phyloP scores from a whole-genome alignment of 2,888 invertebrate species.

The Branchipolynoe longqiensis region DNA sequence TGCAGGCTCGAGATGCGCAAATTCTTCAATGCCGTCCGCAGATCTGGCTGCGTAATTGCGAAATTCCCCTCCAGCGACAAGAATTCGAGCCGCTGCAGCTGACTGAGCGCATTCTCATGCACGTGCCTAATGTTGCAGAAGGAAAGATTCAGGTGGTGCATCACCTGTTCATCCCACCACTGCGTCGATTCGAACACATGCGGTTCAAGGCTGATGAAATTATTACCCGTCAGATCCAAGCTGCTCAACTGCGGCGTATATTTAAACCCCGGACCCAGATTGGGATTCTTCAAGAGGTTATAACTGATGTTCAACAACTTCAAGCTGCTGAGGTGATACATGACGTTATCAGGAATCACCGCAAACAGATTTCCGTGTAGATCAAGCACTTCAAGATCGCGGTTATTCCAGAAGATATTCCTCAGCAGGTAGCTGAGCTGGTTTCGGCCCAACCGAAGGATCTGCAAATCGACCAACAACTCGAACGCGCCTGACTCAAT shows the following conservation, averaged over 20 bases:
- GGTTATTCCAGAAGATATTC: conserved; percentile 68
- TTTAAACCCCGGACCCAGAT: conserved; percentile 70
- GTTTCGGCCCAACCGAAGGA: conserved; percentile 66
- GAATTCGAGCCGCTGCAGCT: conserved; percentile 67
- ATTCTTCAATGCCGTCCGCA: conserved; percentile 66
- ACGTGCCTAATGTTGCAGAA: conserved; percentile 70
- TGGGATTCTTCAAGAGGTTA: conserved; percentile 68
- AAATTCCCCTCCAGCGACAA: conserved; percentile 71
- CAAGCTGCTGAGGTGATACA: conserved; percentile 67
- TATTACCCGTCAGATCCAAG: conserved; percentile 73
- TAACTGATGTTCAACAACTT: conserved; percentile 70
- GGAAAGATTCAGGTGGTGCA: conserved; percentile 70
- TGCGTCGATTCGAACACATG: conserved; percentile 68
- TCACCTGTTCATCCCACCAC: conserved; percentile 68
- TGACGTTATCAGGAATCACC: conserved; percentile 66
- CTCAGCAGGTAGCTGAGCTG: conserved; percentile 67
- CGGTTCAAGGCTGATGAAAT: conserved; percentile 65
- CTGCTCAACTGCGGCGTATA: conserved; percentile 68
- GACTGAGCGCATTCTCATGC: conserved; percentile 66
- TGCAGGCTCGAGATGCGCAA: conserved; percentile 67
- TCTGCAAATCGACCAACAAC: conserved; percentile 54
- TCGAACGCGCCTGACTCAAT: conserved; percentile 64
- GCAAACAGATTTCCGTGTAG: conserved; percentile 70
- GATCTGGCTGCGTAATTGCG: conserved; percentile 62
- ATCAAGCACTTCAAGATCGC: conserved; percentile 69